A percentile compares a stretch with the other conserved stretches of the same genome.
Evolutionary conservation across 2,888 invertebrate species (phyloP).

Genomic region (Matsumyia berberina): DNA sequence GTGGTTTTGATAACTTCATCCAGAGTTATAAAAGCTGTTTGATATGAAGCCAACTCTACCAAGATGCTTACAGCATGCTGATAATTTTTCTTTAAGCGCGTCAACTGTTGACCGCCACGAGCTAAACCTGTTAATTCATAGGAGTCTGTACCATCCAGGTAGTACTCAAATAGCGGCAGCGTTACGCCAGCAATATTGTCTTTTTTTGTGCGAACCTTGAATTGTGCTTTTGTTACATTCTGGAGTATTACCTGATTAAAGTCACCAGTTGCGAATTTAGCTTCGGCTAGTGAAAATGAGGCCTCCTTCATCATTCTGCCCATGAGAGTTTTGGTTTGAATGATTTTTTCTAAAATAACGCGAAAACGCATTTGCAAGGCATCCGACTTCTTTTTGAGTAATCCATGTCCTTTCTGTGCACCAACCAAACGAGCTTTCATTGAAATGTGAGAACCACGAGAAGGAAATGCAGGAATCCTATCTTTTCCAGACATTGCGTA

Average conservation of each 20-base stretch:
- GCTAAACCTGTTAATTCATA: constrained; percentile 98
- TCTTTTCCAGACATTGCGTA: constrained; percentile 94
- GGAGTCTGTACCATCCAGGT: constrained; percentile 94
- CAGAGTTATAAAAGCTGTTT: constrained; percentile 98
- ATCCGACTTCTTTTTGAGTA: constrained; percentile 99
- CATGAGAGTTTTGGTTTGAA: constrained; percentile 84
- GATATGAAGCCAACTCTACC: constrained; percentile 97
- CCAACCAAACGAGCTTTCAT: constrained; percentile 98
- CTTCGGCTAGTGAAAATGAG: constrained; percentile 97
- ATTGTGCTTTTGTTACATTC: constrained; percentile 98
- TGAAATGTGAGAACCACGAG: constrained; percentile 97
- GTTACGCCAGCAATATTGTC: constrained; percentile 99
- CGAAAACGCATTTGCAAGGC: constrained; percentile 99
- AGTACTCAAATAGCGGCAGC: constrained; percentile 91
- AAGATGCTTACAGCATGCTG: constrained; percentile 96
- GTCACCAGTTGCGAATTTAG: constrained; percentile 98
- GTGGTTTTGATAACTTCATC: constrained; percentile 99
- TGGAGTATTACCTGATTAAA: constrained; percentile 98
- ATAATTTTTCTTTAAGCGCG: constrained; percentile 98
- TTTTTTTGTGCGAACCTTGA: constrained; percentile 96
- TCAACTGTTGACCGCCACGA: constrained; percentile 96
- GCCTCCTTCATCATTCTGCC: constrained; percentile 98
- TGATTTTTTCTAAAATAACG: constrained; percentile 98
- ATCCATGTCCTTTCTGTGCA: constrained; percentile 99
- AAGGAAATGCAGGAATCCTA: constrained; percentile 95